Evolutionary conservation across 2,797 vertebrate species (phyloP).

Genomic region (Rhynchotus rufescens): DNA sequence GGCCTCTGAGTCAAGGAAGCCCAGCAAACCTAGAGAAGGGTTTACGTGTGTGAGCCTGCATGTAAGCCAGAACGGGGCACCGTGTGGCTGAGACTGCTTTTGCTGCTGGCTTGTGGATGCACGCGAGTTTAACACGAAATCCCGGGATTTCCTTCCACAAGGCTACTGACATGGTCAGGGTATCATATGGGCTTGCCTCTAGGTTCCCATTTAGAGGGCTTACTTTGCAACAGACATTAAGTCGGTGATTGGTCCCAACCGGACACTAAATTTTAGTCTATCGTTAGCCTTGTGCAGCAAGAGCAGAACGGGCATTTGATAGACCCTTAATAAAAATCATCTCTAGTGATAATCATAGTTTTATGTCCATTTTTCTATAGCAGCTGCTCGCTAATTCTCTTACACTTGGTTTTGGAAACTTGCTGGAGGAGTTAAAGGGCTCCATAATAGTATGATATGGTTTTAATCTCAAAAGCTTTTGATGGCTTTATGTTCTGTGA

Average conservation of each 20-base stretch:
- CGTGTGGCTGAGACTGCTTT: not conserved
- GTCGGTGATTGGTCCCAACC: not conserved
- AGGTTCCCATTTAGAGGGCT: not conserved
- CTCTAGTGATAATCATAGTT: not conserved
- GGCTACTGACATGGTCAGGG: not conserved
- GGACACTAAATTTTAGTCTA: not conserved
- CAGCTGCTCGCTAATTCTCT: not conserved
- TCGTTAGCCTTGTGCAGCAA: not conserved
- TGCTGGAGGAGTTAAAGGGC: not conserved
- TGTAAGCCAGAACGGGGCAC: not conserved
- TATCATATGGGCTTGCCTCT: not conserved
- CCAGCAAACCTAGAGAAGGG: not conserved
- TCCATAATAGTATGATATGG: not conserved
- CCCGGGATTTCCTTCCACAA: not conserved
- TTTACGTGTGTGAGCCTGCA: not conserved
- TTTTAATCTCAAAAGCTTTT: not conserved
- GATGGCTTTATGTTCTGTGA: not conserved
- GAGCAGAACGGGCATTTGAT: not conserved
- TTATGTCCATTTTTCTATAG: not conserved
- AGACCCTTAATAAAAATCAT: not conserved
- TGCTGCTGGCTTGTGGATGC: not conserved
- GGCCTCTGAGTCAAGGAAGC: not conserved
- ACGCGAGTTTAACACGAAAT: not conserved
- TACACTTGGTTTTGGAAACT: not conserved
- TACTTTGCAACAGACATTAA: not conserved